phyloP scores from a whole-genome alignment of 2,797 vertebrate genomes.

The Cirrhinus molitorella region DNA sequence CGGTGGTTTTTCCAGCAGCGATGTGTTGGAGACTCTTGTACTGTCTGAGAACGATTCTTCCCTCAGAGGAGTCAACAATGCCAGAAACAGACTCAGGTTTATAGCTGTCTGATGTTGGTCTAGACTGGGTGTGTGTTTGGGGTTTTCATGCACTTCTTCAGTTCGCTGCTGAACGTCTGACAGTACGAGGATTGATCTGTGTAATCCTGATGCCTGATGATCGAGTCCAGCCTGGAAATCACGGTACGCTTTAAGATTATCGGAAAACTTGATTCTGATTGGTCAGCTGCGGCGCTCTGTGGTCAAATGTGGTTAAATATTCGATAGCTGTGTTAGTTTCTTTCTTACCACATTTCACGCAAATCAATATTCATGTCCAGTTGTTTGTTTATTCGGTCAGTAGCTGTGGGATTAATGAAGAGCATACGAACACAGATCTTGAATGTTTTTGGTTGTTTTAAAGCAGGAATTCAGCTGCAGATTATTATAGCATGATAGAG shows the following conservation, averaged over 20 bases:
- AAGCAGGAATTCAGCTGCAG: neutral
- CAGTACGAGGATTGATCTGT: neutral
- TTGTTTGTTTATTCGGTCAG: neutral
- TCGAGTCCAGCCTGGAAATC: neutral
- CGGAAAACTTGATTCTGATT: neutral
- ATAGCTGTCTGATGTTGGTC: neutral
- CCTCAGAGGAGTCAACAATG: neutral
- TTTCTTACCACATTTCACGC: neutral
- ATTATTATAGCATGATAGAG: too few relatives aligned
- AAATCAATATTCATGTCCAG: neutral
- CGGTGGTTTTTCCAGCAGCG: neutral
- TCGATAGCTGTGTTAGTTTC: neutral
- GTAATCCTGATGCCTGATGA: neutral
- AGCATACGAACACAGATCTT: neutral
- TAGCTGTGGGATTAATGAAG: neutral
- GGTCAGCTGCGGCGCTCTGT: neutral
- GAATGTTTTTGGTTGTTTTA: neutral
- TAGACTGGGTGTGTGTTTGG: conserved; percentile 13
- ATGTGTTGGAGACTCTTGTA: conserved; percentile 20
- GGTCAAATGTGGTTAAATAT: neutral
- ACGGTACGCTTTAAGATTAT: neutral
- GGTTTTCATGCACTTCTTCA: neutral
- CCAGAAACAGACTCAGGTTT: neutral
- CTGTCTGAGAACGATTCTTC: conserved; percentile 34
- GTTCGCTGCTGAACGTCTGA: neutral